Evolutionary conservation across 1,140 invertebrate genomes (phyloP), one percentile per base, ranked within the genome.

Genomic region (Xylocopa sonorina): DNA sequence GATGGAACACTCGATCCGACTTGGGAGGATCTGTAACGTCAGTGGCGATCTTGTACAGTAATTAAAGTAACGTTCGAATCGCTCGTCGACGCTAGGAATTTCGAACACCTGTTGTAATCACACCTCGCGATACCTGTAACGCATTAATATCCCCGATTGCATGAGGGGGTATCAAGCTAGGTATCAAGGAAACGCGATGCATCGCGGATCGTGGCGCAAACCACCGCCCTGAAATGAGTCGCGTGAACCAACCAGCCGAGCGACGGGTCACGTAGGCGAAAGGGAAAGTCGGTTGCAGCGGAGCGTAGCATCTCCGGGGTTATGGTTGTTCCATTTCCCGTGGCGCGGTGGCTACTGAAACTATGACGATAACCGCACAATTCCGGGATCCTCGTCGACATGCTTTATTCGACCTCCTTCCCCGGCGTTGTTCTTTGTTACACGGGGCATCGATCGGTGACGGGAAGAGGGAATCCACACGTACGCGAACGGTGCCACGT

Each of bases 331-430:
- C 73, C 50, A 75, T 66, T 75, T 75, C 50, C 72, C 24, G 48
- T 27, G 27, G 60, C 48, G 38, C 48, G 38, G 63, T 46, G 50
- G 58, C 75, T 64, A 50, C 62, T 63, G 71, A 46, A 72, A 64
- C 32, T 46, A 67, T 67, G 82, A 78, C 60, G 60, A 81, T 72
- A 81, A 83, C 48, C 55, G 48, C 69, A 55, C 43, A 62, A 81
- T 81, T 69, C 50, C 46, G 69, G 1, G 53, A 76, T 62, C 74
- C 63, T 77, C 53, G 9, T 38, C 55, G 34, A 53, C 38, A 27
- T 43, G 67, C 34, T 32, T 83, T 55, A 63, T 46, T 51, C 12
- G 29, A 64, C 48, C 51, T 66, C 51, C 66, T 66, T 66, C 51
- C 24, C 46, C 43, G 67, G n/a, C 43, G 38, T 50, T 18, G 18